phyloP scores from a whole-genome alignment of 1,140 invertebrate species.

The Elymnias hypermnestra region DNA sequence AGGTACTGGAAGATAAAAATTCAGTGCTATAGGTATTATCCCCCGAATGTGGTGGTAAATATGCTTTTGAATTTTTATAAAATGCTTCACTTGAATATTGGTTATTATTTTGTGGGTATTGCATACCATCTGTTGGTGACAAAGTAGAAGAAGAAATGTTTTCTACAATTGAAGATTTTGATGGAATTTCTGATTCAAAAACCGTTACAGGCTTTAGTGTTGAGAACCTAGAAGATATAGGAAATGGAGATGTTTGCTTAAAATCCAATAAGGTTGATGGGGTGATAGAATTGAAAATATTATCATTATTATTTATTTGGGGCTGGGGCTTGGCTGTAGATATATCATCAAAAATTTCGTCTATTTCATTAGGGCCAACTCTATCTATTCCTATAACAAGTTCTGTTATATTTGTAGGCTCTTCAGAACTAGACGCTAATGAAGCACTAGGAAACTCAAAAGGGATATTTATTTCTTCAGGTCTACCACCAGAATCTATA shows the following conservation, averaged over 20 bases:
- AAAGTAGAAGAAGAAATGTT: too few relatives aligned
- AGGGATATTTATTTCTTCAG: slow-evolving; percentile 30
- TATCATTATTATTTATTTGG: background rate
- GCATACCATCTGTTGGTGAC: too few relatives aligned
- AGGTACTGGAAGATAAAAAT: background rate
- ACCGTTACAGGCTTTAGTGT: background rate
- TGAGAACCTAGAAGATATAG: background rate
- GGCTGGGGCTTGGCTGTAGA: too few relatives aligned
- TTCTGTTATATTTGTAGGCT: slow-evolving; percentile 2
- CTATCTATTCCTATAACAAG: slow-evolving; percentile 18
- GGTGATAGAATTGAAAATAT: background rate
- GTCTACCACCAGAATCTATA: slow-evolving; percentile 31
- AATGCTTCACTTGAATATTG: too few relatives aligned
- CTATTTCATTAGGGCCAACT: slow-evolving; percentile 4
- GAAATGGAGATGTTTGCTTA: background rate
- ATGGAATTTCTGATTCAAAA: background rate
- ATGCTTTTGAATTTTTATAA: background rate
- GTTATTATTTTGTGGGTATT: too few relatives aligned
- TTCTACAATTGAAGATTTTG: too few relatives aligned
- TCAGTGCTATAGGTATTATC: background rate
- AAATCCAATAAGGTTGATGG: background rate
- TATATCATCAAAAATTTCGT: background rate
- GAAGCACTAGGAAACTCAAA: slow-evolving; percentile 30
- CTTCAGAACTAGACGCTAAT: background rate
- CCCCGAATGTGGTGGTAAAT: background rate